phyloP scores from a whole-genome alignment of 1,140 invertebrate genomes.

The Penaeus vannamei region DNA sequence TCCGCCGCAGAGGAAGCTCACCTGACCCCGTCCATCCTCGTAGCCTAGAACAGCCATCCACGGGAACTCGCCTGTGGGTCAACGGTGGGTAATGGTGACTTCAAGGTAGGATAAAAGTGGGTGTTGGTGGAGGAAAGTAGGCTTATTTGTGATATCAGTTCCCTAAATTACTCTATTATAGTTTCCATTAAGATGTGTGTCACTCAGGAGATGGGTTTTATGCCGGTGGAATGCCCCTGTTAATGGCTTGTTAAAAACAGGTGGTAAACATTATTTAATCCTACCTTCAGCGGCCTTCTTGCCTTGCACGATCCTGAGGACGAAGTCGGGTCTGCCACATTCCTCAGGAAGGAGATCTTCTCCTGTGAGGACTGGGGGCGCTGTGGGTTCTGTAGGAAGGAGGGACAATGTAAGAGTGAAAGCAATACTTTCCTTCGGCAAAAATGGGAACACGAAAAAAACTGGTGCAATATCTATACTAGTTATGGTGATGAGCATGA shows the following conservation, averaged over 20 bases:
- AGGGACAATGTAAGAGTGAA: not conserved
- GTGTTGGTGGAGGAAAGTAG: not conserved
- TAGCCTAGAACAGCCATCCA: conserved; percentile 83
- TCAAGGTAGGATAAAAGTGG: not conserved
- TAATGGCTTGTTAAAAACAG: not conserved
- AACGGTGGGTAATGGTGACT: no score
- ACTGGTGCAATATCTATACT: no score
- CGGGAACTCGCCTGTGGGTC: conserved; percentile 78
- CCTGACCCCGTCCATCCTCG: conserved; percentile 72
- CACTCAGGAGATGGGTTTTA: no score
- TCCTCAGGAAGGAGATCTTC: not conserved
- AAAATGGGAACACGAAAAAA: not conserved
- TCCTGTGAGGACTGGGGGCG: not conserved
- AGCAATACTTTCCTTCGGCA: not conserved
- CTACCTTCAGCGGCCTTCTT: conserved; percentile 13
- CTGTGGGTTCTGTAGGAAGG: not conserved
- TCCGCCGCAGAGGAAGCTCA: conserved; percentile 84
- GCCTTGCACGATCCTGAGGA: conserved; percentile 43
- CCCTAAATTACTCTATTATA: no score
- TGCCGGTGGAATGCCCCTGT: no score
- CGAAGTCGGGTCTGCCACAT: conserved; percentile 8
- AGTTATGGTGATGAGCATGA: no score
- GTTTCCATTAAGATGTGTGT: no score
- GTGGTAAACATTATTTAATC: not conserved
- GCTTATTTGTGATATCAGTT: no score